Conservation (phyloP, 2,113 vertebrate genomes). For the human region GRCh38 chr5:155628001-155628500, state of each 20-base stretch:
- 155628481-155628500: background rate
- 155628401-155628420: background rate
- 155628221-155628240: background rate
- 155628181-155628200: background rate
- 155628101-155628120: background rate
- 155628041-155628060: background rate
- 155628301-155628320: background rate
- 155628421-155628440: background rate
- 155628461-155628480: background rate
- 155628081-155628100: background rate
- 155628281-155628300: background rate
- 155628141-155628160: background rate
- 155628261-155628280: background rate
- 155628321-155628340: background rate
- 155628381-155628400: fast-evolving
- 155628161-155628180: background rate
- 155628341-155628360: background rate
- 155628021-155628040: background rate
- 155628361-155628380: background rate
- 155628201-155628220: background rate
- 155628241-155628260: background rate
- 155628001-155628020: background rate
- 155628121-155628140: background rate
- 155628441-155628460: background rate
- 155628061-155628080: background rate